Conservation (phyloP, 2,113 vertebrate species). For the Lepisosteus osseus region DNA sequence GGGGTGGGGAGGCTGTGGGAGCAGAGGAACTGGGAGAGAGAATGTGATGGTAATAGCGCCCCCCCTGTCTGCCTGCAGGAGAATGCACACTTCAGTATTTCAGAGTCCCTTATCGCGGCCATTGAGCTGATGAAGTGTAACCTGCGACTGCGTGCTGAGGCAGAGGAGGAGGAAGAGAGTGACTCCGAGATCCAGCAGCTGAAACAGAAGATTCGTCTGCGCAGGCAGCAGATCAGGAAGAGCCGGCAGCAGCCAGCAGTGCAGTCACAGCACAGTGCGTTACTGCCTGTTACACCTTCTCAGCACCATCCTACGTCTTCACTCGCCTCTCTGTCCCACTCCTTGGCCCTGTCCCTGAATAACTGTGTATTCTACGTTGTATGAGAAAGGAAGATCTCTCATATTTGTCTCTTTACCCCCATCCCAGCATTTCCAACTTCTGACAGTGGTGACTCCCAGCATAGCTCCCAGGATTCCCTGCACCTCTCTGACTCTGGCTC, state of each 20-base stretch:
- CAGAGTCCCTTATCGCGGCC: constrained; percentile 92
- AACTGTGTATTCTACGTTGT: not conserved
- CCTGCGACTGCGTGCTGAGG: constrained; percentile 76
- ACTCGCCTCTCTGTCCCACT: not conserved
- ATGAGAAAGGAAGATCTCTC: too few species aligned
- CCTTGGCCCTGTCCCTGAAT: not conserved
- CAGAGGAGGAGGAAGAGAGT: constrained; percentile 80
- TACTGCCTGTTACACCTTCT: too few species aligned
- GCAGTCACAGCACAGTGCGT: constrained; percentile 49
- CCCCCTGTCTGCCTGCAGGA: constrained; percentile 64
- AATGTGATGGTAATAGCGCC: too few species aligned
- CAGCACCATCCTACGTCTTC: not conserved
- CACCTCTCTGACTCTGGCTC: constrained; percentile 84
- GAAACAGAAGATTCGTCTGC: constrained; percentile 91
- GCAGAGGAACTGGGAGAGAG: too few species aligned
- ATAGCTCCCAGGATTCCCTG: constrained; percentile 81
- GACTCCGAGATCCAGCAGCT: constrained; percentile 94
- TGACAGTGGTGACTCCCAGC: constrained; percentile 82
- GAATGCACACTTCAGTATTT: constrained; percentile 98
- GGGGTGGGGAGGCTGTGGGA: too few species aligned
- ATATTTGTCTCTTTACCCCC: not conserved
- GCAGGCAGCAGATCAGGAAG: constrained; percentile 87
- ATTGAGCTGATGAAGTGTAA: constrained; percentile 98
- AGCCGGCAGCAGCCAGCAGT: constrained; percentile 58
- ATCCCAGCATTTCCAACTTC: constrained; percentile 71